phyloP scores from a whole-genome alignment of 1,140 invertebrate genomes.

The Oppia nitens region DNA sequence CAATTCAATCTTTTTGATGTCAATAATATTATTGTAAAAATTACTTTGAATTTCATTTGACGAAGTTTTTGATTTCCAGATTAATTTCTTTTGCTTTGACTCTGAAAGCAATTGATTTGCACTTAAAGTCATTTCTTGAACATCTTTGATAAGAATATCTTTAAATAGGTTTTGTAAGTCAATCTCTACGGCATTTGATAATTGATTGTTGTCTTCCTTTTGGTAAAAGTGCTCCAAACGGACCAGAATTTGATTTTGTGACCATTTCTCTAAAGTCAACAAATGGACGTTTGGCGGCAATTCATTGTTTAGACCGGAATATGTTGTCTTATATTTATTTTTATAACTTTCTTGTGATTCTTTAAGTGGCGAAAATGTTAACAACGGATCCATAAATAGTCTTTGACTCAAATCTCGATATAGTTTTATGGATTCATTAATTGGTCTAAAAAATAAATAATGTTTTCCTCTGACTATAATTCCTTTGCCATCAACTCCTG shows the following conservation, averaged over 20 bases:
- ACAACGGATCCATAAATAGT: constrained; percentile 30
- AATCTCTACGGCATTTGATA: constrained; percentile 36
- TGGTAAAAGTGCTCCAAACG: constrained; percentile 72
- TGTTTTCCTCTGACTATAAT: constrained; percentile 58
- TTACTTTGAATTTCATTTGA: no score
- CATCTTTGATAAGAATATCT: constrained; percentile 36
- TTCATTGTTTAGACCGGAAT: constrained; percentile 29
- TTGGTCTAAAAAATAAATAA: constrained; percentile 27
- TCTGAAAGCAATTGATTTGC: constrained; percentile 42
- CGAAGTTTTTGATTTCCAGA: no score
- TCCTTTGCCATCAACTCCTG: constrained; percentile 43
- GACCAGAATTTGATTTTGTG: constrained; percentile 44
- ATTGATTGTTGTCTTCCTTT: constrained; percentile 39
- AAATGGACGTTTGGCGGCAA: constrained; percentile 64
- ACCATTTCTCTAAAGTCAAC: constrained; percentile 69
- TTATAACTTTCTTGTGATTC: neutral
- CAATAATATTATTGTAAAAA: no score
- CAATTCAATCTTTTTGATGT: no score
- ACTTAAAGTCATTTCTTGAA: constrained; percentile 47
- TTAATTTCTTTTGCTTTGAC: no score
- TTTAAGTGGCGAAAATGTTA: constrained; percentile 26
- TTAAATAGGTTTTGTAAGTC: constrained; percentile 37
- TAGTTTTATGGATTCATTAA: constrained; percentile 26
- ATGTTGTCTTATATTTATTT: constrained; percentile 23
- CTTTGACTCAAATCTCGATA: constrained; percentile 31